A percentile compares a stretch with the other conserved stretches of the same genome.
These are phyloP conservation scores for Erithacus rubecula DNA, from an alignment of 2,797 vertebrate genomes.

Conservation along the genomic window DNA sequence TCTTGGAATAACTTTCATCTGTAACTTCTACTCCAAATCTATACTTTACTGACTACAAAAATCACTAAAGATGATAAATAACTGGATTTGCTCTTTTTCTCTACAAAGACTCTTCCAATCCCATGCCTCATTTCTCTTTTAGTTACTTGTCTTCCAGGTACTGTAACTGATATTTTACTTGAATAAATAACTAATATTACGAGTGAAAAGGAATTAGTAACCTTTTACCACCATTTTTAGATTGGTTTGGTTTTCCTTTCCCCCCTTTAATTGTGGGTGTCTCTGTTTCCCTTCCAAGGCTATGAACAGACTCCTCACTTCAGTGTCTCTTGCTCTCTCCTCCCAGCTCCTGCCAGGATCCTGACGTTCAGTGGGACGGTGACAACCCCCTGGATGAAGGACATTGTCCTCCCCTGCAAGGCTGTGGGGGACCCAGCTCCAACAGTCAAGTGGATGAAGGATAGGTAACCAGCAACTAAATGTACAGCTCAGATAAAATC, in stretches of 20 bases:
- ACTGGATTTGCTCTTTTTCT: conserved; percentile 4
- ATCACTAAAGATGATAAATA: not conserved
- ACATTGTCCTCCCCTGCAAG: conserved; percentile 94
- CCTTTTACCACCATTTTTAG: not conserved
- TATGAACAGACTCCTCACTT: not conserved
- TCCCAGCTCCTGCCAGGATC: conserved; percentile 90
- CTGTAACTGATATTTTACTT: not conserved
- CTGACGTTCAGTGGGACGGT: conserved; percentile 97
- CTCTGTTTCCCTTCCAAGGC: not conserved
- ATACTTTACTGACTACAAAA: not conserved
- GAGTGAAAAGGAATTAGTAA: not conserved
- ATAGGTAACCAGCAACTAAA: conserved; percentile 89
- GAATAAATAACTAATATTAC: conserved; percentile 21
- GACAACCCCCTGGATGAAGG: conserved; percentile 98
- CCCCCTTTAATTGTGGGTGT: not conserved
- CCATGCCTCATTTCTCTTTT: not conserved
- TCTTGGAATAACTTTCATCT: not conserved
- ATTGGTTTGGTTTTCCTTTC: not conserved
- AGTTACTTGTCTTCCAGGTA: not conserved
- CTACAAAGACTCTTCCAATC: conserved; percentile 44
- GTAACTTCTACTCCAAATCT: not conserved
- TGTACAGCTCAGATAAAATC: not conserved
- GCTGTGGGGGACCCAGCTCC: conserved; percentile 94
- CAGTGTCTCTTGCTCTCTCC: not conserved
- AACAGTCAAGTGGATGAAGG: conserved; percentile 97